Evolutionary conservation across 1,140 invertebrate species (phyloP).

Genomic region (Gryon sp.): DNA sequence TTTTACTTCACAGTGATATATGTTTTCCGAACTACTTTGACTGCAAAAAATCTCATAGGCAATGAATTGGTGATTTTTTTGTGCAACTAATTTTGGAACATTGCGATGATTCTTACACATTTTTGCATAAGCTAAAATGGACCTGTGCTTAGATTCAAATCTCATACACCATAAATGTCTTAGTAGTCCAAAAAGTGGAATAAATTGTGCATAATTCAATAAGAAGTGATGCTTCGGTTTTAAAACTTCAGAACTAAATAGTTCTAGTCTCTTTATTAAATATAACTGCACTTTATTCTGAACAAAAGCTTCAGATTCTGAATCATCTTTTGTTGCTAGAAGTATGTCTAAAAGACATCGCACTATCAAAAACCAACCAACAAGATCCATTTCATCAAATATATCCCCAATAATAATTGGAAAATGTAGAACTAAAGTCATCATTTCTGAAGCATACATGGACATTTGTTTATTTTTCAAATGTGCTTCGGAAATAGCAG

Average conservation of each 20-base stretch:
- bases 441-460: constrained; percentile 19
- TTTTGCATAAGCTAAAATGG: background rate
- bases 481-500: too few species aligned
- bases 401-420: background rate
- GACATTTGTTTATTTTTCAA: too few species aligned
- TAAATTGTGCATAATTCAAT: constrained; percentile 7
- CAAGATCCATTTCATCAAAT: background rate
- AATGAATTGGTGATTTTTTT: too few species aligned
- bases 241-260: background rate
- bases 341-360: background rate
- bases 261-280: background rate
- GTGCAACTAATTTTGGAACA: too few species aligned
- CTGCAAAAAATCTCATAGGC: too few species aligned
- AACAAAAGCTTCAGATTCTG: background rate
- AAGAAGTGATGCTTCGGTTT: constrained; percentile 13
- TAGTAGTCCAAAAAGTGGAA: background rate
- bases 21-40: too few species aligned
- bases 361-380: background rate
- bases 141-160: constrained; percentile 2
- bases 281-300: background rate
- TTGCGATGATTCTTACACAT: constrained; percentile 2
- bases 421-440: constrained; percentile 4
- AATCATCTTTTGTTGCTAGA: background rate
- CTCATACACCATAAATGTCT: constrained; percentile 1
- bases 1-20: too few species aligned